Evolutionary conservation across 2,888 invertebrate genomes (phyloP), one percentile per base, ranked within the genome.

Genomic region (Dichetophora obliterata): DNA sequence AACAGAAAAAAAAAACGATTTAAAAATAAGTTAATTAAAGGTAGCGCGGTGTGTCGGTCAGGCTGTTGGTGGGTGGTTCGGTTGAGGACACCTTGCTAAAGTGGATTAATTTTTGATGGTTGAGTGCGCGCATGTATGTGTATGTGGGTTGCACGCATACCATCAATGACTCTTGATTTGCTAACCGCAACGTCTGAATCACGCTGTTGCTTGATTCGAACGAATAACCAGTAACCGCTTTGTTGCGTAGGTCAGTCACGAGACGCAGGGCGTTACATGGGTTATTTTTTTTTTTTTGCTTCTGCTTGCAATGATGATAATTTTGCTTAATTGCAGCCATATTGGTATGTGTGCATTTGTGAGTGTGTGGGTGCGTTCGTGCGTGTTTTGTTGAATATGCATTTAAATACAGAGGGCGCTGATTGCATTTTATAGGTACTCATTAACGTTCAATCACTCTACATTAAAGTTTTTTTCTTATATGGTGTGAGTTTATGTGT

Each of bases 41-140:
- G 48, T 69, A 77, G 5, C 77, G 75, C 69, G 75, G 72, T 37
- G 76, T 43, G 43, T 11, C 14, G 43, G 11, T 43, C 3, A 11
- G 43, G 11, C 43, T 43, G 43, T 14, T 43, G 14, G 43, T 6
- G 43, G 4, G 43, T 43, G 43, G 11, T 1, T 43, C 43, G 43
- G 11, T 43, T 43, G 43, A 43, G 43, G 11, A 11, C 43, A 43
- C 43, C 43, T 43, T 43, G 43, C 43, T 3, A 43, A 43, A 43
- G 43, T 43, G 14, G 43, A 11, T 43, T 43, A 1, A 43, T 43
- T 43, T 76, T 37, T 78, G 77, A 43, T 63, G 61, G 9, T 63
- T 54, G 31, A 6, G 66, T 54, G 31, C 9, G 66, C 73, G 31
- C 31, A 19, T 63, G 79, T 71, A n/a, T n/a, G 79, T 77, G 80